Evolutionary conservation across 1,140 invertebrate genomes (phyloP).

Genomic region (Euura lappo): DNA sequence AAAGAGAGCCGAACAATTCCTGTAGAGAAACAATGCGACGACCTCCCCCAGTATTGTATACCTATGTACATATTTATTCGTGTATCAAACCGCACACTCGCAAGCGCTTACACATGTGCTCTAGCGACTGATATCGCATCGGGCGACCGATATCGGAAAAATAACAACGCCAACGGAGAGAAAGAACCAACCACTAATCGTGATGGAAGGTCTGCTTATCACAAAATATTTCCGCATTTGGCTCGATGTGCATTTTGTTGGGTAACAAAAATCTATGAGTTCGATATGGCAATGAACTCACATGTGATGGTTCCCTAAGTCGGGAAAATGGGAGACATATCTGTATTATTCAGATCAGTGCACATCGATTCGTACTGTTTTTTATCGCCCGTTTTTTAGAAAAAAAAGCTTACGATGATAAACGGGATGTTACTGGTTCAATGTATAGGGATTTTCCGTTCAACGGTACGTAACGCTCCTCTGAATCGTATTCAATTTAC

Average conservation of each 20-base stretch:
- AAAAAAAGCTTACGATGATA: background rate
- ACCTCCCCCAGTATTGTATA: background rate
- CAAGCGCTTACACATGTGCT: background rate
- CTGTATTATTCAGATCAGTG: too few species aligned
- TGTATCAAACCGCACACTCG: background rate
- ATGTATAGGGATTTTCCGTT: background rate
- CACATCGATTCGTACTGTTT: too few species aligned
- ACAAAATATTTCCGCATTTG: background rate
- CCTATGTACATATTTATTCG: conserved; percentile 1
- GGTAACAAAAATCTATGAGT: too few species aligned
- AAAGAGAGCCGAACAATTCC: conserved; percentile 1
- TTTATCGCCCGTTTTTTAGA: background rate
- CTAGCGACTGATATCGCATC: background rate
- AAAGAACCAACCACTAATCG: background rate
- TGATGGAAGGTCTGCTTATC: background rate
- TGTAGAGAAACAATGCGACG: background rate
- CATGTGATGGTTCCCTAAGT: too few species aligned
- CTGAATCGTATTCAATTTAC: too few species aligned
- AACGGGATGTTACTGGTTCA: background rate
- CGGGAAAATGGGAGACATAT: too few species aligned
- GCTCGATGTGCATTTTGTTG: background rate
- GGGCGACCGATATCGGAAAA: background rate
- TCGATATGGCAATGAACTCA: too few species aligned
- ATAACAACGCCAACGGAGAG: background rate
- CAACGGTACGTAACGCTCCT: too few species aligned